phyloP scores from a whole-genome alignment of 2,113 vertebrate genomes.

The Kryptolebias marmoratus region DNA sequence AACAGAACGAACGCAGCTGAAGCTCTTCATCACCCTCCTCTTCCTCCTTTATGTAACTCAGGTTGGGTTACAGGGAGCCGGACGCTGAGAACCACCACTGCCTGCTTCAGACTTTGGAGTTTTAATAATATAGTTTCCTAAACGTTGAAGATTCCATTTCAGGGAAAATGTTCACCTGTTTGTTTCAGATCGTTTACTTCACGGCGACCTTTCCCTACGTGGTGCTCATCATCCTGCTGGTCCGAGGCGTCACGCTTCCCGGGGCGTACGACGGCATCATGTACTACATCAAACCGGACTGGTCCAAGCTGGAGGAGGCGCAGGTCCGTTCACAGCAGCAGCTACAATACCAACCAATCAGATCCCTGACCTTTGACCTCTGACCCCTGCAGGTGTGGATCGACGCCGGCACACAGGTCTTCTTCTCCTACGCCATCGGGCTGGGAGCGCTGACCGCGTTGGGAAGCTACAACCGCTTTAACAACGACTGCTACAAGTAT shows the following conservation, averaged over 20 bases:
- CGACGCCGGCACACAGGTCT: conserved; percentile 84
- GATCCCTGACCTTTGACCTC: conserved; percentile 35
- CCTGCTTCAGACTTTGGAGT: too few relatives aligned
- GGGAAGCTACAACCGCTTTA: conserved; percentile 86
- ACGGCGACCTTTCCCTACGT: conserved; percentile 84
- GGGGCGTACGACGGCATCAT: conserved; percentile 82
- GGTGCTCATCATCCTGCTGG: conserved; percentile 82
- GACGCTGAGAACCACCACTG: background rate
- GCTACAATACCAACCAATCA: background rate
- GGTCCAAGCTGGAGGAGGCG: conserved; percentile 82
- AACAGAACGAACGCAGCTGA: background rate
- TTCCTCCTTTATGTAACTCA: background rate
- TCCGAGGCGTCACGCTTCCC: conserved; percentile 81
- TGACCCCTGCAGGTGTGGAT: conserved; percentile 81
- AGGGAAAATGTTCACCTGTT: background rate
- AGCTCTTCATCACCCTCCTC: background rate
- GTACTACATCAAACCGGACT: conserved; percentile 83
- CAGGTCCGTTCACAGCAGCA: conserved; percentile 67
- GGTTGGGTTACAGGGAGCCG: background rate
- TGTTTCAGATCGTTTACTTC: conserved; percentile 82
- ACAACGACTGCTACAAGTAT: conserved; percentile 87
- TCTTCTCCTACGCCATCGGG: conserved; percentile 86
- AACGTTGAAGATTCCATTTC: too few relatives aligned
- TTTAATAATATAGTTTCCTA: too few relatives aligned
- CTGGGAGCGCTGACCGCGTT: conserved; percentile 84